Percentiles rank a stretch among this genome's conserved stretches.
These are phyloP conservation scores for Benitochromis conjunctus DNA, from an alignment of 2,113 vertebrate species.

Conservation along the genomic window DNA sequence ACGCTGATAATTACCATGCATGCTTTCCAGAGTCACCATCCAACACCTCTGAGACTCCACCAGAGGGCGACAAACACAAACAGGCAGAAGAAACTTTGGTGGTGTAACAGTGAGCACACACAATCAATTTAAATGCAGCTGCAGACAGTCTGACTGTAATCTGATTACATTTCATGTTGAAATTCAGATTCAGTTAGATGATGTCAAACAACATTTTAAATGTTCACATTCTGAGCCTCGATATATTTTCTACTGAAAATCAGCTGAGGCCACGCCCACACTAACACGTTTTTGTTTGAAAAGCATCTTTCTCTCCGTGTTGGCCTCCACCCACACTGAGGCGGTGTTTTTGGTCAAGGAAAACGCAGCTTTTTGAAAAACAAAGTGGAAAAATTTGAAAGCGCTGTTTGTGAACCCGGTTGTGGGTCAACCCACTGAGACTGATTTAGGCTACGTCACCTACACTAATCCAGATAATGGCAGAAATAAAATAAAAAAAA, in stretches of 20 bases:
- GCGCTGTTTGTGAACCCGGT: too few relatives aligned
- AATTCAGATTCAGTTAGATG: not conserved
- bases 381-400: too few relatives aligned
- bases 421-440: too few relatives aligned
- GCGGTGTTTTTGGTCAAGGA: too few relatives aligned
- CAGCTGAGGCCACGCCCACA: not conserved
- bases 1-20: not conserved
- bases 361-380: too few relatives aligned
- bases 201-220: not conserved
- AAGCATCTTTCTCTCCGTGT: too few relatives aligned
- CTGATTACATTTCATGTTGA: not conserved
- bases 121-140: accelerated
- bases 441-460: too few relatives aligned
- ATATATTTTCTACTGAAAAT: not conserved
- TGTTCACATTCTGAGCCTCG: not conserved
- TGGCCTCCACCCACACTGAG: too few relatives aligned
- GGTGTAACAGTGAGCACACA: accelerated
- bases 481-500: not conserved
- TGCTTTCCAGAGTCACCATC: not conserved
- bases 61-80: constrained; percentile 14
- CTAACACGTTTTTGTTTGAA: too few relatives aligned
- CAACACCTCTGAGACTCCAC: not conserved
- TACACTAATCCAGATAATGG: too few relatives aligned
- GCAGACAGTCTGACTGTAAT: not conserved
- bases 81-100: not conserved